Base-by-base conservation (phyloP, 30 jellyfish, hydroid and myxozoan genomes). In the Aurelia sp. region DNA sequence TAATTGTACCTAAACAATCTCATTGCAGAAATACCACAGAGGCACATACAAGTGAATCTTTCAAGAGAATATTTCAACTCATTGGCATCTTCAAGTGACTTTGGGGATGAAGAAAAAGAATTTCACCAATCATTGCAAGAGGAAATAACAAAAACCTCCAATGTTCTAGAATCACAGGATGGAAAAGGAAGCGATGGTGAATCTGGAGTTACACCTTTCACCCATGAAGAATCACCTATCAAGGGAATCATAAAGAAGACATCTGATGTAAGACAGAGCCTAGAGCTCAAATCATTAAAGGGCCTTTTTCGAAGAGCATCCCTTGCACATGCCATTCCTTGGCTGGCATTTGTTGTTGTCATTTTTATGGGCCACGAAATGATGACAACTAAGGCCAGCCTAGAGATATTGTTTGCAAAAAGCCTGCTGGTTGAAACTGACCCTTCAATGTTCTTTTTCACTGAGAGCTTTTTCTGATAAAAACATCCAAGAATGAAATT, bases 61-160 rank as follows among this genome's bases (percentile, higher is more conserved):
- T 84, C 93, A 59, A 84, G 74, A 50, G 93, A 84, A 63, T 84
- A 71, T 72, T 84, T 84, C 74, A 62, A 74, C 11, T 33, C 87
- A 70, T 70, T 84, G 81, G 37, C 70, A 17, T 62, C 73, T 48
- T 4, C 41, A 18, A 66, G 62, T 35, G 93, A 84, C 62, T n/a
- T 6, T 16, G 57, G 15, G 22, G 61, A 57, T 52, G 78, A 47
- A 31, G 83, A 47, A 15, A 19, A 73, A 6, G 89, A 44, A n/a
- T 30, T 65, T 13, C 41, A 16, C 16, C 20, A n/a, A n/a, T n/a
- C 79, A 20, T 33, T 35, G 20, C 37, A 82, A 6, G 53, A 4
- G 17, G 84, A n/a, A 19, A 33, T 48, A 37, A 12, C 71, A 13
- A 17, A 40, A 44, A 82, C 18, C 5, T 58, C 21, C 13, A 44